Base-by-base conservation (phyloP, 1,140 invertebrate genomes). In the Tetragnatha versicolor region DNA sequence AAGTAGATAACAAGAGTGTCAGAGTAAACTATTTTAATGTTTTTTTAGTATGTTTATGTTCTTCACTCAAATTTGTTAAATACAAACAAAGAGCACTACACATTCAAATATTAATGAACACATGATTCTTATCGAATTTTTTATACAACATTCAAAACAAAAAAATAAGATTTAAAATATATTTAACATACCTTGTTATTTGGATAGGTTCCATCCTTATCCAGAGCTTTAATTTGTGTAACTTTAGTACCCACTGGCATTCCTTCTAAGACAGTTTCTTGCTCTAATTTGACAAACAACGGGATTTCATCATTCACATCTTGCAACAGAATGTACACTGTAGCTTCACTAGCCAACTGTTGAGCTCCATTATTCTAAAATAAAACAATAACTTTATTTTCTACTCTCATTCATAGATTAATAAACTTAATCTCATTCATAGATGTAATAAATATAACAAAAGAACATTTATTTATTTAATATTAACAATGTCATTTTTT, bases 271-370 rank as follows among this genome's bases (percentile, higher is more conserved):
- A 97, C 95, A 17, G 93, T 97, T 88, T 96, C 95, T 85, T 97
- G 94, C 87, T 97, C 94, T 83, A 94, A 88, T 88, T 97, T 94
- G 78, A 94, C 96, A 86, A 97, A 98, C 77, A 97, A 87, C 7
- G 95, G 95, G 85, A 98, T 97, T 87, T 98, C 95, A 86, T 98
- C 96, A 87, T 98, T 98, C 53, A 97, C 95, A 87, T 98, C 96
- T 87, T 97, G 93, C 53, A 98, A 87, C 89, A 94, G 92, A 83
- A 98, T 96, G 87, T 92, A 93, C 73, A 97, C 94, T 39, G 94
- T 97, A 4, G 94, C 93, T 88, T 97, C 95, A 35, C 94, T 95
- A 49, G 95, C 95, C 81, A 97, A 88, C 88, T 97, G 95, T 85
- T 97, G 95, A 53, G 94, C 93, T 76, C 95, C 95, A 87, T 97